Conservation (phyloP, 2,888 invertebrate species). For the Thymelicus lineola region DNA sequence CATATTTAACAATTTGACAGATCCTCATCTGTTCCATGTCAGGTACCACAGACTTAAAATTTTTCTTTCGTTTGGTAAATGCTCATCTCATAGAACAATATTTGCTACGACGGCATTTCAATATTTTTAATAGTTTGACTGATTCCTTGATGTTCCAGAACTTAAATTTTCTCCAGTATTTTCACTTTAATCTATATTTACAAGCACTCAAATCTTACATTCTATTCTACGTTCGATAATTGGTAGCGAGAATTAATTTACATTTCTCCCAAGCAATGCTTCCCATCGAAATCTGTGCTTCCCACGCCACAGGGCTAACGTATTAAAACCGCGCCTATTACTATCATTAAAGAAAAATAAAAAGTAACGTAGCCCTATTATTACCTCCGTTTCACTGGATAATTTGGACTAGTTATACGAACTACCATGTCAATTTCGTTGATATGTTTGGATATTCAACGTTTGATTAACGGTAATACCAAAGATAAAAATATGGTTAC, state of each 20-base stretch:
- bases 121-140: too few species aligned
- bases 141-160: too few species aligned
- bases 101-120: too few species aligned
- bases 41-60: too few species aligned
- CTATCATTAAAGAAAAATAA: conserved; percentile 77
- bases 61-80: too few species aligned
- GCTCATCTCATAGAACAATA: too few species aligned
- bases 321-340: conserved; percentile 69
- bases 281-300: conserved; percentile 53
- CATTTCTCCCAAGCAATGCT: conserved; percentile 23
- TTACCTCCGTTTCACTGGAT: conserved; percentile 70
- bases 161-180: neutral
- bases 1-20: too few species aligned
- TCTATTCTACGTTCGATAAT: neutral
- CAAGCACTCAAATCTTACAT: neutral
- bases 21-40: too few species aligned
- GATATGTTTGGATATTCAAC: conserved; percentile 13
- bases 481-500: neutral
- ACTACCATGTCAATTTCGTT: conserved; percentile 5
- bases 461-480: conserved; percentile 1
- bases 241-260: conserved; percentile 13
- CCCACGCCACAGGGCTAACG: conserved; percentile 67
- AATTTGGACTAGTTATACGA: conserved; percentile 61
- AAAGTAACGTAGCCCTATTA: conserved; percentile 62
- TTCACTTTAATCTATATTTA: neutral